Evolutionary conservation across 2,797 vertebrate genomes (phyloP).

Genomic region (Gambelia wislizenii): DNA sequence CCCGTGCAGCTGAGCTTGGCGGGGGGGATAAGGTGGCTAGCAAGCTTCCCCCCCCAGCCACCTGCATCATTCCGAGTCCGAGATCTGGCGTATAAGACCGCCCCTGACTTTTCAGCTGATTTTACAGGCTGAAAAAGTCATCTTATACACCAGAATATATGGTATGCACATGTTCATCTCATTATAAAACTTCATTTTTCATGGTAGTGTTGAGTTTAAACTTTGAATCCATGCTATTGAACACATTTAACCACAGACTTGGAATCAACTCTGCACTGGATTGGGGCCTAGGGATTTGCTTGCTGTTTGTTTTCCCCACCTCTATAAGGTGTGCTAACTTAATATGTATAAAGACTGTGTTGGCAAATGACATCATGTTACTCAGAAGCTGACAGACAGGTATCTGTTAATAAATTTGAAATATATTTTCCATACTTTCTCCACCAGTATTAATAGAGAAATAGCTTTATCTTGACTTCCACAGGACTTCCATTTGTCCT

Average conservation of each 20-base stretch:
- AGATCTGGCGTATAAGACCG: too few species aligned
- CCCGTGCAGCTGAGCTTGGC: too few species aligned
- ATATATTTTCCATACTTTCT: background rate
- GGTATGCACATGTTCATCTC: too few species aligned
- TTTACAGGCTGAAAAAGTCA: too few species aligned
- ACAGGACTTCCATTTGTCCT: background rate
- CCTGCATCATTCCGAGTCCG: too few species aligned
- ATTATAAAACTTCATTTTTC: background rate
- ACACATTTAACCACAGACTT: background rate
- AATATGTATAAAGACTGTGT: background rate
- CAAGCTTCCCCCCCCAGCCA: too few species aligned
- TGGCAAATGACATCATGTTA: background rate
- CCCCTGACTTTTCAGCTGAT: too few species aligned
- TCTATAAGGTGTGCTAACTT: background rate
- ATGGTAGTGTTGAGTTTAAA: background rate
- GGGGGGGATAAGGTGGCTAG: too few species aligned
- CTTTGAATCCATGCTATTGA: background rate
- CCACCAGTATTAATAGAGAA: background rate
- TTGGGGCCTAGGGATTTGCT: background rate
- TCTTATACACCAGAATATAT: too few species aligned
- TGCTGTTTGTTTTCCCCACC: background rate
- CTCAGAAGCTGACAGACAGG: background rate
- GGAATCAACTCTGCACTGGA: background rate
- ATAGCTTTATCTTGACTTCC: background rate
- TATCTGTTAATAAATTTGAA: too few species aligned